Base-by-base conservation (phyloP, 2,888 invertebrate species). In the Drosophila pseudotalamancana region DNA sequence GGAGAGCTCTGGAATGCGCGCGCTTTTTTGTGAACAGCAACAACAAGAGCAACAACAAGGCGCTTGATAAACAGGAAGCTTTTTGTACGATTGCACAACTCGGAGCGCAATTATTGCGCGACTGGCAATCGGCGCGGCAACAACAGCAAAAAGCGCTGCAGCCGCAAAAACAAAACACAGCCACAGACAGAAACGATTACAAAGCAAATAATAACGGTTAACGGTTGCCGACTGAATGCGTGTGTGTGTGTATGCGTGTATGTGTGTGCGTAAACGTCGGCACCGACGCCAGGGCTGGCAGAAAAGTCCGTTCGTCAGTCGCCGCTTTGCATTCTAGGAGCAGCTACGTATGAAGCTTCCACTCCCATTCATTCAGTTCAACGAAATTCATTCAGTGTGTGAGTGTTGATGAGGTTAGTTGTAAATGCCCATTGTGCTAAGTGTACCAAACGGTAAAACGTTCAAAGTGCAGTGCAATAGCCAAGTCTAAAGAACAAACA, bases 401-500 rank as follows among this genome's bases (percentile, higher is more conserved):
- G 85, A 81, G 81, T 81, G 81, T 81, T 81, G 81, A 82, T 81
- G 81, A 79, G 79, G 81, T 81, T 82, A 82, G 82, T 74, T 74
- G 77, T 72, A 65, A 76, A 65, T 45, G 60, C 60, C 55, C 43
- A 62, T 54, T 60, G 62, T 67, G 60, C 43, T 9, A 40, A 43
- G n/a, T 39, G 25, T 29, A 12, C 37, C 23, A 31, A 51, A 32
- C 34, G 48, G 40, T 14, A 25, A 60, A 51, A 59, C 68, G 62
- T 35, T 48, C 19, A 14, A 59, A 60, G 74, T 69, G 73, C 60
- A 60, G 74, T 73, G 68, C 6, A 11, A n/a, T 53, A 31, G 45
- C 1, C 27, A 35, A 48, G 9, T 39, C 25, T n/a, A 40, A 59
- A 43, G 21, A 59, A 40, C 23, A 49, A 43, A 23, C 21, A 19